Evolutionary conservation across 1,140 invertebrate species (phyloP), one percentile per base, ranked within the genome.

Genomic region (Drosophila pruinosa): DNA sequence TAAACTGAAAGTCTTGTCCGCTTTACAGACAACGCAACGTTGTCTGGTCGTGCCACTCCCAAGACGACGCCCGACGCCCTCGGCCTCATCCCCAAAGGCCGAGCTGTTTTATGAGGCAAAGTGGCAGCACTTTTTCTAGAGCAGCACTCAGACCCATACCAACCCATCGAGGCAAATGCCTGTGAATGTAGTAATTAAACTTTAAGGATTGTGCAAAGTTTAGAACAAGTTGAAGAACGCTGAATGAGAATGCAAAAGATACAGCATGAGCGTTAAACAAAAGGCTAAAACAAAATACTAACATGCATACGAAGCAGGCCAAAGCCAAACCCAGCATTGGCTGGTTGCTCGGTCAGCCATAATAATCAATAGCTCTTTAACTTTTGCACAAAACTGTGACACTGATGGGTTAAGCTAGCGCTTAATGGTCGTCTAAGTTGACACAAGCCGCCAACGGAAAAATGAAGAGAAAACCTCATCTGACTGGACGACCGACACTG

Each of bases 1-100:
- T 82, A 88, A 86, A 86, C 82, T 78, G 82, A 78, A 88, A 86
- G 76, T 82, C 82, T 86, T 86, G 81, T 81, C 74, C 47, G 48
- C 50, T 54, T 54, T 54, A 15, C 34, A 50, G 58, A 39, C 75
- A 78, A 72, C 69, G 53, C 41, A 57, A 45, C 50, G 53, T 61
- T 56, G 75, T 85, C 80, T 76, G 61, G 45, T 39, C 43, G 38
- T 34, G 21, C 52, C 28, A 26, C 6, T 19, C 38, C 48, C 34
- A 70, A 56, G 39, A 47, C 28, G 53, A 59, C 36, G 36, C 7
- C 5, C 31, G 8, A 15, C 19, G 19, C 39, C 22, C 57, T 43
- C 43, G 22, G 53, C 47, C 36, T 45, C 61, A 56, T 63, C 39
- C 39, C 43, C 57, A 63, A 41, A 63, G 63, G 59, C 72, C 61